These are phyloP conservation scores for Cyanoderma ruficeps DNA, from an alignment of 2,113 vertebrate species.

Conservation along the genomic window DNA sequence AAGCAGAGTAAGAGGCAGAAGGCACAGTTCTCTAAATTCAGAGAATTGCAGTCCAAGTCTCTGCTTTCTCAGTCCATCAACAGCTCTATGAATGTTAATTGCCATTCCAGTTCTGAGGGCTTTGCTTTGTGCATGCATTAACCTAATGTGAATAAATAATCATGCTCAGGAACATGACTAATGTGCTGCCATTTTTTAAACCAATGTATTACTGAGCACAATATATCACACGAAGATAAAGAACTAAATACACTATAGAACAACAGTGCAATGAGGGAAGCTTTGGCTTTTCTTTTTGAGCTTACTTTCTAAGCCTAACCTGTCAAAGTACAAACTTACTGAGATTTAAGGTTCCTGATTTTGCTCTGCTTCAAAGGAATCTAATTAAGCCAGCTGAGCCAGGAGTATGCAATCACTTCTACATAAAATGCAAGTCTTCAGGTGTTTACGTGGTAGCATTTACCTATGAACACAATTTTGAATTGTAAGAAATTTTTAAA, in stretches of 20 bases:
- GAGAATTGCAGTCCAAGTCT: neutral
- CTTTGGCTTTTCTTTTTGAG: neutral
- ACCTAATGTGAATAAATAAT: neutral
- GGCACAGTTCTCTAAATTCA: neutral
- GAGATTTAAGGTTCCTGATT: neutral
- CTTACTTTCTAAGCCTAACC: neutral
- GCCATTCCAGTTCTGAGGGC: neutral
- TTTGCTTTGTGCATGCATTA: neutral
- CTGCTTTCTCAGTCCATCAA: neutral
- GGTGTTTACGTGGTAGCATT: neutral
- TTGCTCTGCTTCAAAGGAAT: neutral
- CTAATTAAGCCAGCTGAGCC: neutral
- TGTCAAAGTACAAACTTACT: neutral
- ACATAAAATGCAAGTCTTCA: neutral
- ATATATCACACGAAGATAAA: neutral
- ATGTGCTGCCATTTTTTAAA: neutral
- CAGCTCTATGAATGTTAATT: neutral
- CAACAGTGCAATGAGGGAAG: neutral
- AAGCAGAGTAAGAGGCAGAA: neutral
- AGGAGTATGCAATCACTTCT: neutral
- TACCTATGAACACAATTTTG: neutral
- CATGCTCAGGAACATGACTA: slow-evolving; percentile 1
- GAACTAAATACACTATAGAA: neutral
- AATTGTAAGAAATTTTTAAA: neutral
- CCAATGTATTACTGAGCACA: neutral